Percentiles rank a stretch among this genome's conserved stretches.
Conservation (phyloP, 2,113 vertebrate species). For the Hippopotamus amphibius region DNA sequence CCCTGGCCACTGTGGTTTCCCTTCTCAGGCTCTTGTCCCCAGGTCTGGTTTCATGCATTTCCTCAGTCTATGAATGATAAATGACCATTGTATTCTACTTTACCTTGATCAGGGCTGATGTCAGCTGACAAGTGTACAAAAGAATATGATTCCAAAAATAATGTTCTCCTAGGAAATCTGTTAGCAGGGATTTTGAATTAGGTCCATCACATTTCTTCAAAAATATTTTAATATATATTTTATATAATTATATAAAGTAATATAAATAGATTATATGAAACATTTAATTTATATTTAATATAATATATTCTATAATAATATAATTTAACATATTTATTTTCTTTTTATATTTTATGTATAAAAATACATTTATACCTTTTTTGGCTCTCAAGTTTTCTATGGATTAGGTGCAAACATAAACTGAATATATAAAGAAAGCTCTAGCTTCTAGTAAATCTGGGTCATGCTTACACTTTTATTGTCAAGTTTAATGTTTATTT, state of each 20-base stretch:
- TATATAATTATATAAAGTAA: background rate
- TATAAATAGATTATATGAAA: background rate
- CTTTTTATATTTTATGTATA: background rate
- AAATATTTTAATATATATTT: background rate
- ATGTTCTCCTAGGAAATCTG: background rate
- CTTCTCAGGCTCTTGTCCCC: slow-evolving; percentile 67
- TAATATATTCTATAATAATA: background rate
- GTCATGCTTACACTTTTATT: slow-evolving; percentile 15
- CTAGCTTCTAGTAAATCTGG: background rate
- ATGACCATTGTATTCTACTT: background rate
- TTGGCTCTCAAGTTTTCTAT: background rate
- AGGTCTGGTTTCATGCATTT: slow-evolving; percentile 62
- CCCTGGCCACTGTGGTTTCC: slow-evolving; percentile 76
- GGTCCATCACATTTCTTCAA: background rate
- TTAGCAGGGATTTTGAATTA: background rate
- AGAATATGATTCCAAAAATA: background rate
- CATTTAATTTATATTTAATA: background rate
- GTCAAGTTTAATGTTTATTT: background rate
- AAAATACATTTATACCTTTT: background rate
- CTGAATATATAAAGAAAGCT: background rate
- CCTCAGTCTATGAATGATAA: slow-evolving; percentile 31
- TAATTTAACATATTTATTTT: background rate
- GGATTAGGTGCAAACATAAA: slow-evolving; percentile 1
- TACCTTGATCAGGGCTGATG: background rate
- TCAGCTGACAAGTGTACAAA: background rate